Conservation (phyloP, 2,797 vertebrate genomes). For the Notamacropus eugenii region DNA sequence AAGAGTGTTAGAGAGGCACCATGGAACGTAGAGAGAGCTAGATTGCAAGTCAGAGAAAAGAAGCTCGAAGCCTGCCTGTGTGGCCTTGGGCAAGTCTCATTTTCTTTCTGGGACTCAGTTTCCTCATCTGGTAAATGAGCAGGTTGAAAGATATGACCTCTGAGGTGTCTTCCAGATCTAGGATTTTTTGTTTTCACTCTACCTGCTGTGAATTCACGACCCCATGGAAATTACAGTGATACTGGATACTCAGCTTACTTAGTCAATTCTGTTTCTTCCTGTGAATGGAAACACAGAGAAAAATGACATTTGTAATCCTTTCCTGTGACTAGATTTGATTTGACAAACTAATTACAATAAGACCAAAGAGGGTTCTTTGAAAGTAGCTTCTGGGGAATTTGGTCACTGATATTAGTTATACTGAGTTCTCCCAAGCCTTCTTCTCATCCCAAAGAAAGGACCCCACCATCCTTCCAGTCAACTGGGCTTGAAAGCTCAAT, state of each 20-base stretch:
- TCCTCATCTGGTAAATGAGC: neutral
- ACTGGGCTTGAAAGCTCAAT: neutral
- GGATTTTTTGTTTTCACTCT: neutral
- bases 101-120: neutral
- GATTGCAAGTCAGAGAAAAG: neutral
- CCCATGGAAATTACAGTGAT: slow-evolving; percentile 24
- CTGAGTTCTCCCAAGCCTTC: neutral
- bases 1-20: neutral
- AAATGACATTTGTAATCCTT: neutral
- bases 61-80: neutral
- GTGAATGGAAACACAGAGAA: slow-evolving; percentile 46
- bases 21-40: neutral
- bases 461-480: neutral
- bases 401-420: neutral
- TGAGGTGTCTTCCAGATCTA: neutral
- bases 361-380: slow-evolving; percentile 27
- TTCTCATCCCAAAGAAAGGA: neutral
- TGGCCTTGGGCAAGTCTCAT: neutral
- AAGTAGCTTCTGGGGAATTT: neutral
- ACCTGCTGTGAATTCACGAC: neutral
- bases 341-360: slow-evolving; percentile 54
- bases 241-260: slow-evolving; percentile 14
- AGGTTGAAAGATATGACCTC: neutral
- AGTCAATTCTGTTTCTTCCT: slow-evolving; percentile 31
- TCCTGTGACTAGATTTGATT: slow-evolving; percentile 36